Evolutionary conservation across 2,888 invertebrate genomes (phyloP).

Genomic region (Plutella xylostella): DNA sequence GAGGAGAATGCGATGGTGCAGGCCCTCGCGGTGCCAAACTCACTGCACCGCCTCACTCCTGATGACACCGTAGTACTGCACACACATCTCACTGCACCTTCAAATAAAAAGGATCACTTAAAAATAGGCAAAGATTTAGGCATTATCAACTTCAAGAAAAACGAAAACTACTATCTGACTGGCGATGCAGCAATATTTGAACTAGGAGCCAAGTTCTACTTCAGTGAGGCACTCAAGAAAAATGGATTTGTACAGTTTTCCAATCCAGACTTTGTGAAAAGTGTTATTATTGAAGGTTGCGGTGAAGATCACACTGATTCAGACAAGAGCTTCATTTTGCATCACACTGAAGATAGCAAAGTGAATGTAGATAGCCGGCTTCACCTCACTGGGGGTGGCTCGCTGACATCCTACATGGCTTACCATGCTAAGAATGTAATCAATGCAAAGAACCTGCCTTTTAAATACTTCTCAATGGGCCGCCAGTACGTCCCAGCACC

Average conservation of each 20-base stretch:
- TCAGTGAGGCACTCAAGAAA: constrained; percentile 46
- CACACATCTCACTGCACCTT: constrained; percentile 30
- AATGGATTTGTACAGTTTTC: constrained; percentile 74
- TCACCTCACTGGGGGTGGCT: constrained; percentile 82
- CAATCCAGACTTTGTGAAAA: constrained; percentile 83
- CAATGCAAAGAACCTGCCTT: constrained; percentile 72
- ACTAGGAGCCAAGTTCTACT: constrained; percentile 67
- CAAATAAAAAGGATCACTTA: constrained; percentile 57
- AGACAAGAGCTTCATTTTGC: constrained; percentile 68
- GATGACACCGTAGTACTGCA: constrained; percentile 36
- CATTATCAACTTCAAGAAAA: constrained; percentile 69
- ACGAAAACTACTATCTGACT: constrained; percentile 72
- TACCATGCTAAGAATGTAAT: constrained; percentile 77
- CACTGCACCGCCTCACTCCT: constrained; percentile 74
- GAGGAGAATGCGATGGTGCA: constrained; percentile 77
- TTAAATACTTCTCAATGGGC: constrained; percentile 78
- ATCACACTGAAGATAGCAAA: constrained; percentile 66
- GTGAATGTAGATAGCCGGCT: constrained; percentile 68
- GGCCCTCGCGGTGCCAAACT: constrained; percentile 77
- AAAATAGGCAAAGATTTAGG: constrained; percentile 63
- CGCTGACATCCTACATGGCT: constrained; percentile 79
- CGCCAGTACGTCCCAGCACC: constrained; percentile 72
- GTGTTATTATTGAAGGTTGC: constrained; percentile 80
- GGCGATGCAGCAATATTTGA: constrained; percentile 81
- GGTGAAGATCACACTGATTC: constrained; percentile 70